These are phyloP conservation scores for Oreortyx pictus DNA, from an alignment of 2,797 vertebrate genomes.

Conservation along the genomic window DNA sequence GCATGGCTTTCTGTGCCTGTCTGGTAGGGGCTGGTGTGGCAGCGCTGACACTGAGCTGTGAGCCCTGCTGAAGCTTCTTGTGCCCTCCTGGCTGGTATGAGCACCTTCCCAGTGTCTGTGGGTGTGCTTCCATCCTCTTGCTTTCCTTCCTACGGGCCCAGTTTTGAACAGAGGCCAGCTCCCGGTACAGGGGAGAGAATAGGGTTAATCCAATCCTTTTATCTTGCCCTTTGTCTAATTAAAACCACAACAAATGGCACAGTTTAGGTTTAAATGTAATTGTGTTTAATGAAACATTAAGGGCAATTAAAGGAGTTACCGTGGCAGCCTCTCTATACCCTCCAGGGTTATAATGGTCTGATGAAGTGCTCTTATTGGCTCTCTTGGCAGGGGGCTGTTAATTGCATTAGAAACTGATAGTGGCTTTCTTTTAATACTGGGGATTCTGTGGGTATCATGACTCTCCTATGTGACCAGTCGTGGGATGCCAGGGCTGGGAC, in stretches of 20 bases:
- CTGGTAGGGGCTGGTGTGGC: background rate
- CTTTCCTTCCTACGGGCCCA: background rate
- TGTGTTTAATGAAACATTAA: constrained; percentile 81
- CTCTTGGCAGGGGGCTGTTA: constrained; percentile 73
- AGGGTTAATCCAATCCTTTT: constrained; percentile 73
- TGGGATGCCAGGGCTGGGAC: background rate
- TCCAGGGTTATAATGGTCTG: constrained; percentile 73
- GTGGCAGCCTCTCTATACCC: constrained; percentile 71
- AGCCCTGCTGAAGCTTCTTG: background rate
- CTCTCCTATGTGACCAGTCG: background rate
- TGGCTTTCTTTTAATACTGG: constrained; percentile 60
- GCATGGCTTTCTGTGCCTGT: background rate
- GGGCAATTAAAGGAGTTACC: constrained; percentile 76
- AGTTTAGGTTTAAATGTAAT: constrained; percentile 80
- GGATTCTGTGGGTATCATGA: constrained; percentile 25
- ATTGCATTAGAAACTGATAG: constrained; percentile 74
- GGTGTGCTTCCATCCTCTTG: background rate
- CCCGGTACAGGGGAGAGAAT: background rate
- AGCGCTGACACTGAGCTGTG: background rate
- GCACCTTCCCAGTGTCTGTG: background rate
- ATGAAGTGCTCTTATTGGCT: constrained; percentile 74
- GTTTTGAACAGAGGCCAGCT: background rate
- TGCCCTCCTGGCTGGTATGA: background rate
- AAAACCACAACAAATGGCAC: constrained; percentile 79
- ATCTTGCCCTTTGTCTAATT: constrained; percentile 77